phyloP scores from a whole-genome alignment of 1,140 invertebrate species.

The Drosophila pseudoananassae region DNA sequence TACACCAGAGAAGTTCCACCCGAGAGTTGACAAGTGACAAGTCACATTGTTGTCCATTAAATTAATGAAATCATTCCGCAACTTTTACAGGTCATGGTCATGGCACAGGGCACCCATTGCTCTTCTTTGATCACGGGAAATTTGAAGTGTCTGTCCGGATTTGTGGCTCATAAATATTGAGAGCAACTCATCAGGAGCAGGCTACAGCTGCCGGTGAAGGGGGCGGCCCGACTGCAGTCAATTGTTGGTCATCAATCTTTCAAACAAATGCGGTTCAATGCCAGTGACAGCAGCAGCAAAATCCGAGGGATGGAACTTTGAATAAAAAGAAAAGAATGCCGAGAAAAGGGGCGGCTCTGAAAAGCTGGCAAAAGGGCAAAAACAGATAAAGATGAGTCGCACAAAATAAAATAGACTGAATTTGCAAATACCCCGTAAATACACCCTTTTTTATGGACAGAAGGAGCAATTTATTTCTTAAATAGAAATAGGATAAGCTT shows the following conservation, averaged over 20 bases:
- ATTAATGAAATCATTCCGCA: slow-evolving; percentile 73
- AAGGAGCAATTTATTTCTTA: neutral
- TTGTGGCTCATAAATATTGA: slow-evolving; percentile 68
- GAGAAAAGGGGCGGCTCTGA: slow-evolving; percentile 9
- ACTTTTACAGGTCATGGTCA: slow-evolving; percentile 42
- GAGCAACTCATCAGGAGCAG: slow-evolving; percentile 62
- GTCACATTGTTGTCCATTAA: slow-evolving; percentile 78
- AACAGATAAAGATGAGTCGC: slow-evolving; percentile 14
- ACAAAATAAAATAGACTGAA: neutral
- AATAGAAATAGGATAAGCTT: too few species aligned
- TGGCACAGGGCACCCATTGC: slow-evolving; percentile 5
- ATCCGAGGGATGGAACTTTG: slow-evolving; percentile 12
- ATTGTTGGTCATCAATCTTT: slow-evolving; percentile 78
- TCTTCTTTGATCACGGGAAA: slow-evolving; percentile 39
- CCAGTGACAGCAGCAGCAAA: slow-evolving; percentile 56
- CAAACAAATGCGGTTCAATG: slow-evolving; percentile 77
- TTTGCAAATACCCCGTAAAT: neutral
- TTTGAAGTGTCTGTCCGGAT: slow-evolving; percentile 60
- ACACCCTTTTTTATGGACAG: neutral
- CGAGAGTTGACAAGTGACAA: slow-evolving; percentile 79
- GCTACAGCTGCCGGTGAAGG: slow-evolving; percentile 12
- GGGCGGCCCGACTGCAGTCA: slow-evolving; percentile 43
- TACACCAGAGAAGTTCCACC: slow-evolving; percentile 29
- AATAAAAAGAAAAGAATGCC: slow-evolving; percentile 1
- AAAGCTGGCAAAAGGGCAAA: slow-evolving; percentile 24